Evolutionary conservation across 2,797 vertebrate genomes (phyloP), one percentile per base, ranked within the genome.

Genomic region (Cynodonichthys magdalenae): DNA sequence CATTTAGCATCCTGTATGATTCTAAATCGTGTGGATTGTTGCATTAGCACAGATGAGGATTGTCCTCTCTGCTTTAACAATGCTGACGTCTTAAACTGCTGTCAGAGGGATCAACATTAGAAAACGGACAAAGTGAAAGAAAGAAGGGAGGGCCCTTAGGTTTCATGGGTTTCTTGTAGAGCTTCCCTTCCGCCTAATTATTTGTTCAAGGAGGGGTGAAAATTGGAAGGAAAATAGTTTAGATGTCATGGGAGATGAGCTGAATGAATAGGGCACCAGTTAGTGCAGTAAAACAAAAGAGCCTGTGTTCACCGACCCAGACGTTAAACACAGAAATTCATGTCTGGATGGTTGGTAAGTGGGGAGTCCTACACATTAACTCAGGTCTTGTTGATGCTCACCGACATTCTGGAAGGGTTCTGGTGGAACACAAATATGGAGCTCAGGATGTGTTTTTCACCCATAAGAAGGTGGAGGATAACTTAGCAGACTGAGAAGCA

Each of bases 221-320:
- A 54, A 29, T 15, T 36, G 36, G 59, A 71, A 73, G 66, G 53
- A 73, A 74, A 75, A 69, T 14, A 63, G 65, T 69, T 74, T 53
- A 57, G 69, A 79, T 66, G 68, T 90, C 82, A 87, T 50, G 15
- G 84, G 83, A 82, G 83, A 84, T 66, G 59, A 67, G 49, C 65
- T 61, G 76, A 72, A 78, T 71, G 61, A 73, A 69, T 63, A 55
- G 63, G 66, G 63, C 62, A 54, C 49, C 29, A 44, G 18, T 80
- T 68, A 55, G 64, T 57, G 67, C 61, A 51, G 69, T 62, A 66
- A 83, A 86, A 91, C 89, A 93, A 92, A 90, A 86, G 84, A 81
- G 77, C 66, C 82, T 88, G 83, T 92, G 86, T 91, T 88, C 80
- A 65, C 68, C 20, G 20, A 71, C 64, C 74, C 81, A 87, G 77